Evolutionary conservation across 2,113 vertebrate species (phyloP), one percentile per base, ranked within the genome.

Genomic region (Poeciliopsis prolifica): DNA sequence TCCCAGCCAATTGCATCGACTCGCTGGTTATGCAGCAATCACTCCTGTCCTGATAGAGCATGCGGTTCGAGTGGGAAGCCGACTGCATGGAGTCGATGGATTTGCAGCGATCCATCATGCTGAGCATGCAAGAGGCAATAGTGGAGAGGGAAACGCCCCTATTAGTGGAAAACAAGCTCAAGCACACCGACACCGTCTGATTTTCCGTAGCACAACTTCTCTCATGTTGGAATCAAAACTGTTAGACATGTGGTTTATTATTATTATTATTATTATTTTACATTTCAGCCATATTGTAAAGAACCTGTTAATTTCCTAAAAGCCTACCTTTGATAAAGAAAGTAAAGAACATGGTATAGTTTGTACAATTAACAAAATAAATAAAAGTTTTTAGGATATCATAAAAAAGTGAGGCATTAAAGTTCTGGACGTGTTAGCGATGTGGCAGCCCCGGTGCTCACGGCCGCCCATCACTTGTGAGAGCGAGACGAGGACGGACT

Each of bases 381-480:
- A 30, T 3, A 30, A 4, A 19, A 19, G 0, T 15, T 22, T 51
- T 1, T 17, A 6, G 5, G 8, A 51, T 19, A 8, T 19, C 15
- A 54, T 22, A 54, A 54, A 54, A 54, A n/a, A 11, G 2, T n/a
- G 3, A 58, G 9, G 8, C 10, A 10, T 24, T n/a, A 58, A 58
- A 24, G 51, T n/a, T n/a, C 5, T 58, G 3, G n/a, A 58, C n/a
- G 24, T n/a, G 22, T 58, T 58, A 11, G 35, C 35, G 10, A 2
- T 11, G 51, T 58, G 51, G 24, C 51, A 58, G 51, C 54, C 75
- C 22, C n/a, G 64, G 66, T 64, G 66, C n/a, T 1, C 10, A 61
- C 29, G 61, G 17, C 62, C 58, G 42, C 67, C 61, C 72, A 79
- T 70, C 51, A 54, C 51, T 48, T 54, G 69, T 9, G 54, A 17